phyloP scores from a whole-genome alignment of 1,140 invertebrate species.

The Ctenoplectra terminalis region DNA sequence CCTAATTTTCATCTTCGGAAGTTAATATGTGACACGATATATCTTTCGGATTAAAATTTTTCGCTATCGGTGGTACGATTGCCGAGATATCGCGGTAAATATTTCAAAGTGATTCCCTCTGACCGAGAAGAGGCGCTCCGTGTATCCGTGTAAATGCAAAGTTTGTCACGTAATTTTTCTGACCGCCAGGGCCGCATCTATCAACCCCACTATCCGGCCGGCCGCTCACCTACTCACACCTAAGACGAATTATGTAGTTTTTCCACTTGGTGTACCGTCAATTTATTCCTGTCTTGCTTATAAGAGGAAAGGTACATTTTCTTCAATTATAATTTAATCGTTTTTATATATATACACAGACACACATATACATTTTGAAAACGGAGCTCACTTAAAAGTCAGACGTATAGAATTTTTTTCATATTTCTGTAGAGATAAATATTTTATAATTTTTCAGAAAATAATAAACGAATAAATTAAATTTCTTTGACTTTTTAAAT shows the following conservation, averaged over 20 bases:
- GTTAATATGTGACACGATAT: conserved; percentile 53
- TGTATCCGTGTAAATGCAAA: conserved; percentile 76
- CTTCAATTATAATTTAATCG: conserved; percentile 19
- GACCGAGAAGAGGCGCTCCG: conserved; percentile 62
- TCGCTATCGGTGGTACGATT: conserved; percentile 14
- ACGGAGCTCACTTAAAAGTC: background rate
- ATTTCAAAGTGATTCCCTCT: conserved; percentile 62
- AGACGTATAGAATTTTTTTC: too few relatives aligned
- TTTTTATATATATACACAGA: background rate
- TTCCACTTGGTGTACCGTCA: conserved; percentile 29
- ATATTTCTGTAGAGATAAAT: background rate
- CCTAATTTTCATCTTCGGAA: conserved; percentile 59
- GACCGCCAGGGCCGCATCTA: conserved; percentile 72
- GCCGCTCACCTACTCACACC: conserved; percentile 39
- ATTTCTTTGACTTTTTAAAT: background rate
- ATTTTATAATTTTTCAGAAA: conserved; percentile 15
- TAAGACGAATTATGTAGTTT: conserved; percentile 56
- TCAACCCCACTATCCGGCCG: conserved; percentile 62
- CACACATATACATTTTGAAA: background rate
- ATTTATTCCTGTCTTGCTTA: conserved; percentile 49
- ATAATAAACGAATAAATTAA: background rate
- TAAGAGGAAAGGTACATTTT: conserved; percentile 56
- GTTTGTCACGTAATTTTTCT: conserved; percentile 81
- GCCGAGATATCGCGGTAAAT: conserved; percentile 72
- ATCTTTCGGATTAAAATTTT: conserved; percentile 53